Percentiles rank a stretch among this genome's conserved stretches.
Conservation (phyloP, 2,797 vertebrate genomes). For the Enteromius treurensis region DNA sequence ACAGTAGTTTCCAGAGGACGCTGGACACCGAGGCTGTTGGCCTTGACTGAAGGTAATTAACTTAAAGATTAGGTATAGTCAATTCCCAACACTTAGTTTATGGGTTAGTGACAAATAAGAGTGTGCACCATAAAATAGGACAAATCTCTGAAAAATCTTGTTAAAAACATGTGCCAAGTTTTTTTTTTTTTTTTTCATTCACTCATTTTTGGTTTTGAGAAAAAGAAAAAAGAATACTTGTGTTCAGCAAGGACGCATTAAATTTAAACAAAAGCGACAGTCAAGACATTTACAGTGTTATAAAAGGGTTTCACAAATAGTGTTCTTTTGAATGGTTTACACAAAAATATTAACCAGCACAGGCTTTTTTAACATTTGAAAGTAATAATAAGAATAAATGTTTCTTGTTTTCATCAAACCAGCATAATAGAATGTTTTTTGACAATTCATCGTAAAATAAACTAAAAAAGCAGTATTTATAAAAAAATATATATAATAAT, state of each 20-base stretch:
- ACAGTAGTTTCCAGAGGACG: constrained; percentile 64
- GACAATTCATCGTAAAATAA: background rate
- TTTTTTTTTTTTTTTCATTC: background rate
- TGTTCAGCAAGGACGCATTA: background rate
- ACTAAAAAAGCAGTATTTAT: too few relatives aligned
- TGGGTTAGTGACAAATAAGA: constrained; percentile 18
- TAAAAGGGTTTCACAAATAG: background rate
- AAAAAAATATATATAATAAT: too few relatives aligned
- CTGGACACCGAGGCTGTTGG: constrained; percentile 52
- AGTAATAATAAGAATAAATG: background rate
- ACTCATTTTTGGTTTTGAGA: background rate
- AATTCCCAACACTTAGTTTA: constrained; percentile 45
- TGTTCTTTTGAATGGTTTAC: background rate
- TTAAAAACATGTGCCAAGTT: background rate
- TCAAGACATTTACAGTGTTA: background rate
- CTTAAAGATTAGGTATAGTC: constrained; percentile 52
- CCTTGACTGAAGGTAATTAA: constrained; percentile 59
- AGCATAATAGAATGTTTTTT: background rate
- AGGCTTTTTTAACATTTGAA: background rate
- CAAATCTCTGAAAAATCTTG: background rate
- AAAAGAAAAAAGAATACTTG: background rate
- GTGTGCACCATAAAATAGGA: background rate
- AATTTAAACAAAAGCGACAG: background rate
- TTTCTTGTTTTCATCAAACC: background rate
- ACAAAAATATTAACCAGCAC: background rate